These are phyloP conservation scores for Limosa lapponica DNA, from an alignment of 2,797 vertebrate genomes.

Conservation along the genomic window DNA sequence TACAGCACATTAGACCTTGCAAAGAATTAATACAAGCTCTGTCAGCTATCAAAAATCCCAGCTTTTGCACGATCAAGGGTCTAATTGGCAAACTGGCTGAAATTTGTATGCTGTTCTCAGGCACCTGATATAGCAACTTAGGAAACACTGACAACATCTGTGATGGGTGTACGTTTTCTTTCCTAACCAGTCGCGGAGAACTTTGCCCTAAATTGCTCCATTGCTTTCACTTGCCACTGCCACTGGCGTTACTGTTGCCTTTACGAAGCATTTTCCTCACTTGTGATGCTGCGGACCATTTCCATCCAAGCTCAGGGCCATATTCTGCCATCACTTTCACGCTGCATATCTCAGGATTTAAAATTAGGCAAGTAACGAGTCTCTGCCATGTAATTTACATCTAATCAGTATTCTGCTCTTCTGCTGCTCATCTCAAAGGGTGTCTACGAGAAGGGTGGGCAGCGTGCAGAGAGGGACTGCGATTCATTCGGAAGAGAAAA, in stretches of 20 bases:
- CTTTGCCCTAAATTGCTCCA: conserved; percentile 49
- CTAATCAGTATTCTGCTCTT: conserved; percentile 65
- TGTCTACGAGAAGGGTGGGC: conserved; percentile 66
- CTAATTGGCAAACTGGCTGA: neutral
- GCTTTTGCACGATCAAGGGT: neutral
- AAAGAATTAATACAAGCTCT: conserved; percentile 44
- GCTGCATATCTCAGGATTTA: conserved; percentile 67
- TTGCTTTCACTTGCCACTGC: neutral
- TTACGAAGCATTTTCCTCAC: conserved; percentile 56
- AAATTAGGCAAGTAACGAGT: conserved; percentile 69
- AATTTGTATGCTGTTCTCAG: neutral
- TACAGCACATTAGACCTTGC: conserved; percentile 41
- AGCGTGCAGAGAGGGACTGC: conserved; percentile 16
- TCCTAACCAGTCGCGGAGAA: conserved; percentile 1
- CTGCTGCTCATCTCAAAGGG: conserved; percentile 62
- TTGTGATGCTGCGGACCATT: conserved; percentile 51
- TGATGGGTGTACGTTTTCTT: neutral
- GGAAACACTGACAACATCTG: neutral
- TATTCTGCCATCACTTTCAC: conserved; percentile 64
- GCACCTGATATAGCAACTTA: neutral
- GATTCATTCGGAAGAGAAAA: conserved; percentile 38
- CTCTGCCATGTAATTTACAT: conserved; percentile 67
- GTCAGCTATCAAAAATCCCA: conserved; percentile 32
- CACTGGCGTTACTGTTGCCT: conserved; percentile 26
- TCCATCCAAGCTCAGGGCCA: conserved; percentile 64